Base-by-base conservation (phyloP, 2,888 invertebrate species). In the Apoderus coryli region DNA sequence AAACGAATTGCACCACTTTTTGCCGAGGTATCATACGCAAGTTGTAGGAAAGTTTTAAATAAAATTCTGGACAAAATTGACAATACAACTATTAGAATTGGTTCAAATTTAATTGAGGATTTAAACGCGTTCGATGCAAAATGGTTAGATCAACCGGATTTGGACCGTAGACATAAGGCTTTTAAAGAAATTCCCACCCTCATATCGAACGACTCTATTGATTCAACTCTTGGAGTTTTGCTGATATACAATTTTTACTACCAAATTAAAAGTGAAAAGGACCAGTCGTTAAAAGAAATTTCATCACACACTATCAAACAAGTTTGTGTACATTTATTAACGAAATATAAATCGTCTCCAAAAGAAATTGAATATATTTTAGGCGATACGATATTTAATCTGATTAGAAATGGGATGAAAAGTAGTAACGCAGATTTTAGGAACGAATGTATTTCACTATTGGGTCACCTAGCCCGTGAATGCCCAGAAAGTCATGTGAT, bases 141-240 rank as follows among this genome's bases (percentile, higher is more conserved):
- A 39, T 82, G 82, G 74, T 67, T 93, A n/a, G 92, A 93, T 45
- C 92, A 95, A 51, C 90, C 93, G 0, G 89, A 95, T 59, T 90
- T 82, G 46, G 75, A 81, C 36, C 67, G 67, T 44, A 67, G 95
- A 43, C 63, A 92, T 12, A 72, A 77, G 31, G 81, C 81, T 0
- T 85, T 86, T 44, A 73, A 71, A 44, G 59, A 64, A 43, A 70
- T 89, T 22, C 71, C 70, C 36, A 41, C 61, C n/a, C 56, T 67
- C 9, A 60, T 64, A 2, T 53, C 52, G 2, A 53, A 63, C 31
- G 53, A 62, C 27, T 53, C 56, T 12, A 58, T 81, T 3, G 68
- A 72, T 28, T 53, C 78, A 13, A 69, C 76, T 40, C 52, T 76
- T 10, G 77, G 79, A 1, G 65, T 78, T 19, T 60, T 85, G 22